These are phyloP conservation scores for Dromas ardeola DNA, from an alignment of 2,113 vertebrate genomes.

Conservation along the genomic window DNA sequence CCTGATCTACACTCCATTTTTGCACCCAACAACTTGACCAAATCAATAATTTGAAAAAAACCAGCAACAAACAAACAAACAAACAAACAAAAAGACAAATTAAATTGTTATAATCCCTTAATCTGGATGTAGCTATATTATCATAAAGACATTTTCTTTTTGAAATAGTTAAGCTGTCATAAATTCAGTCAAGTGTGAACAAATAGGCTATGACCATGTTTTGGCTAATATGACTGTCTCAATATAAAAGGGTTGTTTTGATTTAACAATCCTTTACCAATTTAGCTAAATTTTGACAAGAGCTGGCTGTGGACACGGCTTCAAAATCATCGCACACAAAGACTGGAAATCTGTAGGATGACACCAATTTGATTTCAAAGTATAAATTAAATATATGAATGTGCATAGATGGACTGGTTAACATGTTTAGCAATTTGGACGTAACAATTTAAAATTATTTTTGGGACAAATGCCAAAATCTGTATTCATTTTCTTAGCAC, in stretches of 20 bases:
- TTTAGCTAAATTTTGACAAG: not conserved
- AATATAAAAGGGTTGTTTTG: not conserved
- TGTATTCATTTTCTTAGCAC: not conserved
- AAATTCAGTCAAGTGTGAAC: not conserved
- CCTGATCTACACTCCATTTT: not conserved
- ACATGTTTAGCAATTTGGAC: not conserved
- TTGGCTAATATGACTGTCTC: not conserved
- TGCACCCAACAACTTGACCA: not conserved
- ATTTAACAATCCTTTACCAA: not conserved
- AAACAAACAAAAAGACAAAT: not conserved
- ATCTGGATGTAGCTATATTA: not conserved
- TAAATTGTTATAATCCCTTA: not conserved
- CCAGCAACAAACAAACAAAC: not conserved
- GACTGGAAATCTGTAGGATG: not conserved
- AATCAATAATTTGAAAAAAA: conserved; percentile 11
- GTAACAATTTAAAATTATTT: not conserved
- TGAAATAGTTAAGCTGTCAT: not conserved
- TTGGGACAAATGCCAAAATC: not conserved
- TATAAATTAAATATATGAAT: not conserved
- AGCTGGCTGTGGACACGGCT: not conserved
- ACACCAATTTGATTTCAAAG: not conserved
- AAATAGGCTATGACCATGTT: not conserved
- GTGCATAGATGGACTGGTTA: not conserved
- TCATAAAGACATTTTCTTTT: not conserved
- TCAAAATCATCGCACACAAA: not conserved